Evolutionary conservation across 2,797 vertebrate genomes (phyloP), one percentile per base, ranked within the genome.

Genomic region (Rhinella marina): DNA sequence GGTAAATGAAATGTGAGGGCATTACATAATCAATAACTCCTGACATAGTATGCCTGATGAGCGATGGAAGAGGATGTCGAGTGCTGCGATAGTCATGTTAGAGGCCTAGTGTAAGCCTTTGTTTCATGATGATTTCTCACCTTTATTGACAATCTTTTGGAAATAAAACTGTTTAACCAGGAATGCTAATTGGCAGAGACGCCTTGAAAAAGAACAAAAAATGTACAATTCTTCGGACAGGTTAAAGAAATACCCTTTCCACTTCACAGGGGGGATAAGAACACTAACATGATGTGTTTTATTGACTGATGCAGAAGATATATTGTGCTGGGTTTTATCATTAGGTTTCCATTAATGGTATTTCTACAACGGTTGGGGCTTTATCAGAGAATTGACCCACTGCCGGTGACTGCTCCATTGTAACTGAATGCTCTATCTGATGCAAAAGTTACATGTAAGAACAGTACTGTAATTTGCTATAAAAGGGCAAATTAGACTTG

Each of bases 11-110:
- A 89, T 72, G 88, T 84, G 85, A 89, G 77, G 84, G 88, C 62
- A 87, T 89, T 83, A 84, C 76, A 86, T 87, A 89, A 89, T 89
- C 88, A 89, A 89, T 89, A 89, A 64, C 41, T 86, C 59, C 66
- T 83, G 85, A 86, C 85, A 89, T 32, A 81, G 78, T 73, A 72
- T 78, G 56, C n/a, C 13, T 7, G 62, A 56, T 89, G 85, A 89
- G 80, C 73, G 80, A 89, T 89, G 70, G 70, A 27, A 32, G 27
- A 62, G 64, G 21, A 83, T 62, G 16, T 41, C 7, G 66, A 50
- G 29, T 48, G 23, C 25, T 32, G n/a, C 83, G 73, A 27, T 78
- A 32, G 54, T 88, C 32, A 72, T 80, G 64, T 50, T 72, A 54
- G 54, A 62, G 19, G 27, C 19, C 56, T 52, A 50, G 23, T 32